Evolutionary conservation across 1,140 invertebrate genomes (phyloP), one percentile per base, ranked within the genome.

Genomic region (Gryon sp.): DNA sequence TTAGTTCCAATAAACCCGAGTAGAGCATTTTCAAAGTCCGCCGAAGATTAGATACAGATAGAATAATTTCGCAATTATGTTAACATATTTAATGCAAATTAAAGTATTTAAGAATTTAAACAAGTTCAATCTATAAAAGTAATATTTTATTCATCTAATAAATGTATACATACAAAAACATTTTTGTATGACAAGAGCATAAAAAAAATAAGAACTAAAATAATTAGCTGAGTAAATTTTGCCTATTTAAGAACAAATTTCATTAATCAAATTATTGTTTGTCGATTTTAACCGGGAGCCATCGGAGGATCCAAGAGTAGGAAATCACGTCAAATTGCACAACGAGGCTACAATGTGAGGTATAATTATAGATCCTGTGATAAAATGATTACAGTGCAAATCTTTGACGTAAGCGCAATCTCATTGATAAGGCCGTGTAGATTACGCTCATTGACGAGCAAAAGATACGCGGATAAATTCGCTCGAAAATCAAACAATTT

Each of bases 91-190:
- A 18, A 20, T 15, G 12, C 36, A 22, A 20, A 30, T 20, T 43
- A 30, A 24, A 45, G 68, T 26, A 48, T 48, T 63, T 41, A 57
- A 72, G 57, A 57, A 70, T 70, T 60, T 43, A 70, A 70, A 70
- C 66, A 20, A 60, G 55, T 38, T 57, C 12, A n/a, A 19, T 26
- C 11, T 24, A 11, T 63, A 50, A n/a, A n/a, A n/a, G n/a, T n/a
- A n/a, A n/a, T n/a, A n/a, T n/a, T n/a, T n/a, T n/a, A n/a, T n/a
- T n/a, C n/a, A n/a, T n/a, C n/a, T n/a, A n/a, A n/a, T n/a, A n/a
- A n/a, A n/a, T n/a, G n/a, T n/a, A n/a, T n/a, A n/a, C n/a, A n/a
- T n/a, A n/a, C n/a, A n/a, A n/a, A n/a, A n/a, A n/a, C n/a, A n/a
- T n/a, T n/a, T n/a, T n/a, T n/a, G n/a, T n/a, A n/a, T n/a, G n/a